Evolutionary conservation across 2,888 invertebrate species (phyloP), one percentile per base, ranked within the genome.

Genomic region (Megalurothrips usitatus): DNA sequence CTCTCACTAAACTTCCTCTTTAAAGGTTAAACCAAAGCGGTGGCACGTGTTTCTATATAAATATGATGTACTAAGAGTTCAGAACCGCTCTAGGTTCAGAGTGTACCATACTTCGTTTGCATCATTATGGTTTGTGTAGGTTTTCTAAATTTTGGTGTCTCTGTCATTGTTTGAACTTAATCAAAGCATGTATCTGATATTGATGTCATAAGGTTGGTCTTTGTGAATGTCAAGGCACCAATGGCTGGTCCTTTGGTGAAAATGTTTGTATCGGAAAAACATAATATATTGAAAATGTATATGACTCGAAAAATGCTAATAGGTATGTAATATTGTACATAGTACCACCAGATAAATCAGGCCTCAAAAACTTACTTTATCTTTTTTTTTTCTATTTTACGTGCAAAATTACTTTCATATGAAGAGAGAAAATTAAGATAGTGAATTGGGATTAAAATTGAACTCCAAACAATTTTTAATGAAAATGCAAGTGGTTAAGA

Each of bases 131-230:
- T 43, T 43, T 43, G 34, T 43, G 34, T 43, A 43, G 3, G 34
- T 43, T 52, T 19, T 52, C 52, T 52, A 17, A 52, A 52, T 2
- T 52, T 52, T 52, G 58, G 58, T 58, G 68, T 75, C 68, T 75
- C 68, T 75, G 68, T 75, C 68, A 75, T 75, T 75, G 68, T 75
- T 75, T 75, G 68, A n/a, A n/a, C 58, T 43, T 43, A 43, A 43
- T 43, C 58, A 75, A 75, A 75, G 23, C 23, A 10, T 23, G 68
- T 75, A 12, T 26, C 26, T 75, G 68, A 26, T 75, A 26, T 26
- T 23, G 68, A 75, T 26, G 23, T 75, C 26, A 12, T 75, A 26
- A 75, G 23, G 68, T 26, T 26, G 26, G 12, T 75, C 58, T 14
- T 58, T 58, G 58, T 75, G 68, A 10, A 26, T 75, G 68, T 75